Evolutionary conservation across 2,113 vertebrate species (phyloP), one percentile per base, ranked within the genome.

Genomic region (Perca schrenkii): DNA sequence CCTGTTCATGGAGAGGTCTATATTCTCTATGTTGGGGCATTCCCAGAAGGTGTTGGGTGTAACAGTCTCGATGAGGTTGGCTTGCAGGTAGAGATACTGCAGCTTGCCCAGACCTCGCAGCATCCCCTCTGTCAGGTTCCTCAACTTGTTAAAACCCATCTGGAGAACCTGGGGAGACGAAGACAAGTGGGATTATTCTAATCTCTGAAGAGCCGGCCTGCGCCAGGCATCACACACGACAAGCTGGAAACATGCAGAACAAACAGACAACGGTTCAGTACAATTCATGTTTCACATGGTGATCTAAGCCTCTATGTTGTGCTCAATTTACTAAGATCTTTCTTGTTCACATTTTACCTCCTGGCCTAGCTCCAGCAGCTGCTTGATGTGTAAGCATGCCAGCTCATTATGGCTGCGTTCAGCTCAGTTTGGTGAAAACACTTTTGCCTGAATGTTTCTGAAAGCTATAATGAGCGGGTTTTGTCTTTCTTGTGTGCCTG

Each of bases 81-180:
- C 98, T 90, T 99, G 98, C 92, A 99, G 96, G 95, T 99, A 99
- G 81, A 99, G 97, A 89, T 99, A 99, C 96, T 99, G 97, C 83
- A 99, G 96, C 93, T 97, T 97, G 90, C 97, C 95, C 94, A 99
- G 95, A 65, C 98, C 98, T 34, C 98, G 96, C 83, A 99, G 95
- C 95, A 97, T 97, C 11, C 97, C 98, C 94, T 99, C 98, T 0
- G 98, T 99, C 85, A 99, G 96, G 95, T 98, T 99, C 91, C 97
- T 96, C 90, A 99, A 95, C 77, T 92, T 94, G 93, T 94, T 94
- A 82, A 94, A 94, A 56, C 94, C 94, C 91, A 94, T 93, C 92
- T 94, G 94, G 79, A 94, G 94, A 85, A 94, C 94, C 93, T 94
- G 91, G 77, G 66, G 81, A 86, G 84, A 70, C 73, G 83, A 88